Evolutionary conservation across 2,888 invertebrate species (phyloP).

Genomic region (Uropetala carovei): DNA sequence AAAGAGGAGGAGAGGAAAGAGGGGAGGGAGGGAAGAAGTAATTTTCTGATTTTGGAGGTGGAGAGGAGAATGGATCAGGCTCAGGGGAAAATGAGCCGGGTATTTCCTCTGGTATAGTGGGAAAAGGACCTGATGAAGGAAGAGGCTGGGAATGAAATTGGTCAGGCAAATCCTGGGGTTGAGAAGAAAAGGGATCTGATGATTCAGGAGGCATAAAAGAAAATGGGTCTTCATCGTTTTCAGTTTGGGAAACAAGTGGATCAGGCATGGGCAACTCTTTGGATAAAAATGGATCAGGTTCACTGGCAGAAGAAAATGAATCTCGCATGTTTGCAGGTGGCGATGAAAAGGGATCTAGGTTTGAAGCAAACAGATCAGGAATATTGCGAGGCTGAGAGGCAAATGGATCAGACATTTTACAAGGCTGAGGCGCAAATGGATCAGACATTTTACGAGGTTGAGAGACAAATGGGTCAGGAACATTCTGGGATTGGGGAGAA

Average conservation of each 20-base stretch:
- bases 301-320: neutral
- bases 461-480: neutral
- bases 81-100: neutral
- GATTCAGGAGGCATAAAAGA: neutral
- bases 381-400: neutral
- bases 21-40: conserved; percentile 1
- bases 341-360: neutral
- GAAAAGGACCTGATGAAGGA: neutral
- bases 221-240: neutral
- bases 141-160: neutral
- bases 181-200: neutral
- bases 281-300: neutral
- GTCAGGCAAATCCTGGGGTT: neutral
- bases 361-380: neutral
- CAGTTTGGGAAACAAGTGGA: neutral
- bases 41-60: too few relatives aligned
- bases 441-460: neutral
- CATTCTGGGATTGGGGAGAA: neutral
- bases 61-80: neutral
- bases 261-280: neutral
- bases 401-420: neutral
- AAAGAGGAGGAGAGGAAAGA: neutral
- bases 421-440: conserved; percentile 19
- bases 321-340: neutral
- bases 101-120: neutral